Percentiles rank a stretch among this genome's conserved stretches.
phyloP scores from a whole-genome alignment of 1,140 invertebrate species.

The Ceratina japonica region DNA sequence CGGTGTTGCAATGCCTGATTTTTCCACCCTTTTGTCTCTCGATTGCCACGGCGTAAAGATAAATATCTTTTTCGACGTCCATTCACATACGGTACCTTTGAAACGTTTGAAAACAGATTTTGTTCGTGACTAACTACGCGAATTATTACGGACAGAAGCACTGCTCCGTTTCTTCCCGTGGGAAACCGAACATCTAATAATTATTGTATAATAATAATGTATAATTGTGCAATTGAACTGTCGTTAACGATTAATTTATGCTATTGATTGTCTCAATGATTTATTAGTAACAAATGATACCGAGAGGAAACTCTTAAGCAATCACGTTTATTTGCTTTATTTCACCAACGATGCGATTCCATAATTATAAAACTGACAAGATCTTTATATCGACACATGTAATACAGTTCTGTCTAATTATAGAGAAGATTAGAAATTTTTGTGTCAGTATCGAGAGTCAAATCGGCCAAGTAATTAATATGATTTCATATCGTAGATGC shows the following conservation, averaged over 20 bases:
- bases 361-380: not conserved
- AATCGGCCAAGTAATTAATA: not conserved
- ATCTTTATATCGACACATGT: not conserved
- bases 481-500: not conserved
- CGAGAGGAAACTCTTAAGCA: too few relatives aligned
- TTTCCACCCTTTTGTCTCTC: conserved; percentile 35
- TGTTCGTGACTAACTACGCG: not conserved
- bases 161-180: too few relatives aligned
- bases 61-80: not conserved
- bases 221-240: too few relatives aligned
- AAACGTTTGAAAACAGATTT: not conserved
- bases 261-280: too few relatives aligned
- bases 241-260: too few relatives aligned
- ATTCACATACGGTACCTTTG: not conserved
- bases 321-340: too few relatives aligned
- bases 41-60: not conserved
- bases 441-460: not conserved
- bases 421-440: not conserved
- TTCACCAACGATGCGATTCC: too few relatives aligned
- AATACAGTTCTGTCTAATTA: not conserved
- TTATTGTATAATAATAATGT: too few relatives aligned
- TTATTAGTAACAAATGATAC: too few relatives aligned
- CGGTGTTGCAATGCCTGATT: conserved; percentile 40
- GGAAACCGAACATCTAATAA: too few relatives aligned
- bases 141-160: not conserved